Evolutionary conservation across 2,888 invertebrate species (phyloP), one percentile per base, ranked within the genome.

Genomic region (Pterobdella sp.): DNA sequence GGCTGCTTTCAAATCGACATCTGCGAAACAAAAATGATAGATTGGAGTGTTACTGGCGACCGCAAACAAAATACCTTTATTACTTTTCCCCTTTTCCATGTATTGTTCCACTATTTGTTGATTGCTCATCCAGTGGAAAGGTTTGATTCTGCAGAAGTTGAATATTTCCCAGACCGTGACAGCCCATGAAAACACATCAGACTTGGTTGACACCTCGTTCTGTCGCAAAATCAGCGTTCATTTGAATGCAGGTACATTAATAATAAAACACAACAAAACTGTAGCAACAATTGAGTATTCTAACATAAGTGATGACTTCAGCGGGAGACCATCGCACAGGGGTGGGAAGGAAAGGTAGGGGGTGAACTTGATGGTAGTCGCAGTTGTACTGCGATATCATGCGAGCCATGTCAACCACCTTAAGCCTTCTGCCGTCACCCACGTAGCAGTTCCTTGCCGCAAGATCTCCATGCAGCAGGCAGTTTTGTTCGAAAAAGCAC

Each of bases 391-490:
- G 18, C 3, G 60, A 4, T 26, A 7, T 3, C n/a, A 14, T 4
- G 3, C 60, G 60, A 56, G 60, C 60, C n/a, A 56, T 3, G 60
- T 56, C 60, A 18, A 26, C 60, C 10, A 56, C 60, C 14, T 18
- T 56, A 26, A 56, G 10, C n/a, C 60, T 56, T n/a, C 14, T 18
- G 7, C n/a, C 18, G n/a, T 22, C 14, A 22, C 3, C n/a, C 18
- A 71, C 35, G 37, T 35, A n/a, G 71, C 71, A 71, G 71, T 71
- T 71, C 29, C 71, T 18, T 22, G 71, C 63, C 10, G 71, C 42
- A 34, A 71, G 29, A 32, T 71, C 71, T 56, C 71, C 71, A 36
- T 71, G 71, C 10, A 56, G 63, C 35, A 71, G 34, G 14, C 63
- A 34, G 22, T 31, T 49, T n/a, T 34, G 22, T 36, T 71, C 71